phyloP scores from a whole-genome alignment of 2,888 invertebrate genomes.

The Drosophila leonis region DNA sequence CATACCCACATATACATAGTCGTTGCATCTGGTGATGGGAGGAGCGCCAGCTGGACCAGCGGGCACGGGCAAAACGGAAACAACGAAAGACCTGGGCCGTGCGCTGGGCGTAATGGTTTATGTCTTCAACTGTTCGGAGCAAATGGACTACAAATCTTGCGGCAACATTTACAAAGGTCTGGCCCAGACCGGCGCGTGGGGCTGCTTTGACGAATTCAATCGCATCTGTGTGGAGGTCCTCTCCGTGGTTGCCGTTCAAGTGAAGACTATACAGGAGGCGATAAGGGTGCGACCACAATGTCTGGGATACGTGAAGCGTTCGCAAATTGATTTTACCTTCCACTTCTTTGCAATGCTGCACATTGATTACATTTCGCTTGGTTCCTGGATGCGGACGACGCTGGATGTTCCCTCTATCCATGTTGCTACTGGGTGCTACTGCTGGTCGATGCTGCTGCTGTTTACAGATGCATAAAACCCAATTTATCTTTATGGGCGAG shows the following conservation, averaged over 20 bases:
- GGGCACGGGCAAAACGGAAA: slow-evolving; percentile 98
- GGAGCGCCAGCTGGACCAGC: slow-evolving; percentile 98
- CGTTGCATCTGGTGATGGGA: slow-evolving; percentile 96
- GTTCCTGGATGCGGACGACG: slow-evolving; percentile 26
- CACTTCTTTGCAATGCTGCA: slow-evolving; percentile 61
- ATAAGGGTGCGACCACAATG: slow-evolving; percentile 88
- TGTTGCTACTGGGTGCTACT: slow-evolving; percentile 15
- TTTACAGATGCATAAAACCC: slow-evolving; percentile 88
- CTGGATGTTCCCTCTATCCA: slow-evolving; percentile 21
- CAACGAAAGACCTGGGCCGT: slow-evolving; percentile 97
- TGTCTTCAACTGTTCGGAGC: slow-evolving; percentile 98
- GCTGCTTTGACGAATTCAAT: slow-evolving; percentile 99
- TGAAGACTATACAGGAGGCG: slow-evolving; percentile 94
- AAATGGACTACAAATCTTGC: slow-evolving; percentile 99
- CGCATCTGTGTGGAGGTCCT: slow-evolving; percentile 98
- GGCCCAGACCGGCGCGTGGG: slow-evolving; percentile 98
- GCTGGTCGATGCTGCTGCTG: slow-evolving; percentile 37
- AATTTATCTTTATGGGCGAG: slow-evolving; percentile 95
- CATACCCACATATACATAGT: slow-evolving; percentile 84
- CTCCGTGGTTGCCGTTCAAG: slow-evolving; percentile 98
- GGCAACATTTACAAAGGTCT: slow-evolving; percentile 98
- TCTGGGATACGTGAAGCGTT: slow-evolving; percentile 39
- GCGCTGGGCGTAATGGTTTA: slow-evolving; percentile 99
- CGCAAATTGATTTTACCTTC: slow-evolving; percentile 77
- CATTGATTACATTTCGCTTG: slow-evolving; percentile 75